Evolutionary conservation across 2,113 vertebrate species (phyloP), one percentile per base, ranked within the genome.

Genomic region (Aix galericulata): DNA sequence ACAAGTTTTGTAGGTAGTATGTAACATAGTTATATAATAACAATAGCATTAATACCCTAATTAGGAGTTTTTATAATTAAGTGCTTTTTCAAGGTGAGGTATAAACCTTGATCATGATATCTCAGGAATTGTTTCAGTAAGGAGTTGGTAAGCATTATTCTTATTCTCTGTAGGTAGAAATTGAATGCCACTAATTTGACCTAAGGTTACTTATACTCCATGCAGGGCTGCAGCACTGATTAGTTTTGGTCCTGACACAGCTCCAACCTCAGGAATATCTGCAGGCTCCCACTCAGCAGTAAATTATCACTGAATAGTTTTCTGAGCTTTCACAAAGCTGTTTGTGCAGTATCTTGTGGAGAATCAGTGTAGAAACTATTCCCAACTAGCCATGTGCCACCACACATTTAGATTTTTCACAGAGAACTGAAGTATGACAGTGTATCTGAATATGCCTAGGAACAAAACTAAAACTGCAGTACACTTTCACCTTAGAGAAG

Each of bases 391-490:
- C 40, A 69, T 11, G 0, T 12, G 34, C 16, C 36, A 82, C 67
- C 16, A 40, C 2, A 2, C 0, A 0, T 50, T 82, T 34, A 46
- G 21, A 26, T 42, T 59, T 46, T 76, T 26, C 40, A 27, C 32
- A 59, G 73, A 58, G 32, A 59, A 42, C 16, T 44, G 31, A 44
- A 18, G 22, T 76, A 21, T 59, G 40, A 27, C 44, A 76, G 23
- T 26, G 22, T 25, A 34, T 60, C 32, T 58, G 52, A 44, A 22
- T 5, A 46, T 13, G 18, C 36, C 21, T 60, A 21, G 18, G 62
- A 40, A 31, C 50, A 17, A 27, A 34, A 38, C 48, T 53, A 20
- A 21, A 72, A 62, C 13, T 29, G 53, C 60, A 59, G 22, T 10
- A 23, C 27, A 53, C 32, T n/a, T 68, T 17, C 42, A 46, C 11